Base-by-base conservation (phyloP, 2,113 vertebrate genomes). In the Actenoides lindsayi region DNA sequence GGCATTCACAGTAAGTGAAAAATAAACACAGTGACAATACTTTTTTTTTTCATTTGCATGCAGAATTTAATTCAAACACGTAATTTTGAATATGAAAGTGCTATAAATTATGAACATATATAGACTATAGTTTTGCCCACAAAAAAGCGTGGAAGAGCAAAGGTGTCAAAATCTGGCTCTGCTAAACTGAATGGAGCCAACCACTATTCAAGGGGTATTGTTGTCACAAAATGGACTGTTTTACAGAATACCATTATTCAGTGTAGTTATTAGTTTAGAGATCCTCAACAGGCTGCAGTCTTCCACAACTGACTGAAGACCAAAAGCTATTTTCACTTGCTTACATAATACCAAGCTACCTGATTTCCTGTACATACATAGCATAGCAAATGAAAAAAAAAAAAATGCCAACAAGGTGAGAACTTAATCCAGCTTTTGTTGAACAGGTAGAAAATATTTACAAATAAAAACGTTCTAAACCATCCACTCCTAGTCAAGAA, bases 1-100 rank as follows among this genome's bases (percentile, higher is more conserved):
- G 59, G 59, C 4, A 16, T 68, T 51, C 41, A 31, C 28, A 71
- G 31, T 35, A 62, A 80, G 18, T 78, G 37, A 83, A 70, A 92
- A 93, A 80, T 37, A 71, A 78, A 78, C 54, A 54, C 10, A 30
- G 6, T 46, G 19, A 11, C 2, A 28, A 59, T 24, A 46, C 0
- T 31, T 68, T 42, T 42, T 42, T 77, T 50, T 87, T 86, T 57
- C 8, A 50, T 50, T 13, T 63, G 51, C 93, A 51, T 67, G 30
- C 59, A 85, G 33, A 67, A 65, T 94, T 90, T 96, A 95, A 96
- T 96, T 81, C 18, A 87, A 94, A 94, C 35, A 54, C 80, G 27
- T 77, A 10, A 24, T 76, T 93, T 89, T 31, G 87, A 91, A 76
- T 91, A 90, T 11, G 48, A 87, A 90, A 86, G 90, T 54, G 39